These are phyloP conservation scores for Scalopus aquaticus DNA, from an alignment of 2,113 vertebrate species.

Conservation along the genomic window DNA sequence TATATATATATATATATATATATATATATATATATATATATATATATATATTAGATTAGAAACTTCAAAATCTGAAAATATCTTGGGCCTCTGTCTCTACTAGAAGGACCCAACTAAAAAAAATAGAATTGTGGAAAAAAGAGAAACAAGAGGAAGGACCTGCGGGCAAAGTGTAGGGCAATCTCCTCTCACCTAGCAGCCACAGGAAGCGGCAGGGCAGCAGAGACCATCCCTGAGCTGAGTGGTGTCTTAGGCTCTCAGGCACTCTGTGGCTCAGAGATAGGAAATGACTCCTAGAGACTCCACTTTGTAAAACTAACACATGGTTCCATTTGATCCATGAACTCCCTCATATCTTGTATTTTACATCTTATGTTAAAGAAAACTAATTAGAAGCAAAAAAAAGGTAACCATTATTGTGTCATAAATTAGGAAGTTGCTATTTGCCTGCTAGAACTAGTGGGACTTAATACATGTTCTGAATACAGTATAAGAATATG, in stretches of 20 bases:
- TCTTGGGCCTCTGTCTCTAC: too few species aligned
- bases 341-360: not conserved
- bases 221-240: too few species aligned
- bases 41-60: too few species aligned
- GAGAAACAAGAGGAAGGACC: too few species aligned
- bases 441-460: not conserved
- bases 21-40: too few species aligned
- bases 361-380: not conserved
- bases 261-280: not conserved
- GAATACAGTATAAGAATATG: not conserved
- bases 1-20: too few species aligned
- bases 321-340: not conserved
- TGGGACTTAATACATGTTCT: not conserved
- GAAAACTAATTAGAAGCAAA: not conserved
- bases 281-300: not conserved
- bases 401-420: not conserved
- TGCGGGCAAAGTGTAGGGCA: too few species aligned
- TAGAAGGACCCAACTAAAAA: too few species aligned
- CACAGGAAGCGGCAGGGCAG: not conserved
- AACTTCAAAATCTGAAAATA: too few species aligned
- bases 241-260: not conserved
- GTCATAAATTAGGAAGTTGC: not conserved
- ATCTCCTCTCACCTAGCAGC: not conserved
- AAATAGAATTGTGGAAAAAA: too few species aligned
- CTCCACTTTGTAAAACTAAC: not conserved